Evolutionary conservation across 2,888 invertebrate species (phyloP).

Genomic region (Epirrhoe tristata): DNA sequence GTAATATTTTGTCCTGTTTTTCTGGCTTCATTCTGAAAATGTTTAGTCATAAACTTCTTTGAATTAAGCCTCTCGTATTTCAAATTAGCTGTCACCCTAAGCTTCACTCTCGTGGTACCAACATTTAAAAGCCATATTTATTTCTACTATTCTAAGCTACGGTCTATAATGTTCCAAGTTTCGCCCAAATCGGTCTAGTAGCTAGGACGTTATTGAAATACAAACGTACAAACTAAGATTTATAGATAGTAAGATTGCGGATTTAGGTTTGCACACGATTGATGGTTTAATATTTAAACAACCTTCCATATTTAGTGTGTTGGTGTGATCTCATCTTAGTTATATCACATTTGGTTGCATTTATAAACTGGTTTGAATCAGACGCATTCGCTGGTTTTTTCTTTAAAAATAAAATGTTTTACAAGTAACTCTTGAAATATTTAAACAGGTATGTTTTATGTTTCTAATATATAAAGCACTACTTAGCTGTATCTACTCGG

Average conservation of each 20-base stretch:
- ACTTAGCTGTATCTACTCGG: too few relatives aligned
- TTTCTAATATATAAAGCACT: too few relatives aligned
- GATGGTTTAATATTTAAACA: slow-evolving; percentile 14
- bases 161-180: too few relatives aligned
- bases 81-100: too few relatives aligned
- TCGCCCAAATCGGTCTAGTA: too few relatives aligned
- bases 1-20: neutral
- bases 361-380: slow-evolving; percentile 9
- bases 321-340: slow-evolving; percentile 28
- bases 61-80: neutral
- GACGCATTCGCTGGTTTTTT: neutral
- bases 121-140: too few relatives aligned
- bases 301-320: slow-evolving; percentile 27
- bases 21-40: neutral
- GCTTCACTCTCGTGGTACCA: too few relatives aligned
- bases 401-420: neutral
- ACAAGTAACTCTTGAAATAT: neutral
- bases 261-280: slow-evolving; percentile 26
- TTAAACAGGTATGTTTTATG: neutral
- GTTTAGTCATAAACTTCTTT: neutral
- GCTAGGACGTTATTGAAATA: too few relatives aligned
- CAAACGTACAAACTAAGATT: too few relatives aligned
- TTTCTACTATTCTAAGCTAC: too few relatives aligned
- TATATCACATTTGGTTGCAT: slow-evolving; percentile 24
- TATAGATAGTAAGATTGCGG: too few relatives aligned